Evolutionary conservation across 2,888 invertebrate species (phyloP).

Genomic region (Nephrocerus scutellatus): DNA sequence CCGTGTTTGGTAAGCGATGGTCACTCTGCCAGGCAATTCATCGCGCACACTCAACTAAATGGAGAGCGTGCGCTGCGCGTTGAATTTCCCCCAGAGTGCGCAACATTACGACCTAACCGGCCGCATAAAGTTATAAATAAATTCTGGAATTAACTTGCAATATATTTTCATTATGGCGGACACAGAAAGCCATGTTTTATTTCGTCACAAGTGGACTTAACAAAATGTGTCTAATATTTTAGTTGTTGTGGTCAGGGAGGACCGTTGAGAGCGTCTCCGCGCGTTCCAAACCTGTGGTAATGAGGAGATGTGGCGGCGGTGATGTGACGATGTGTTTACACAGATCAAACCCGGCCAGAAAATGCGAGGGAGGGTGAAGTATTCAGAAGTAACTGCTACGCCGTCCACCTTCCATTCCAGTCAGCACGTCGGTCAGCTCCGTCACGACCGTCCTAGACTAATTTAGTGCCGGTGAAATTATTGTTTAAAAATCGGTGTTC

Average conservation of each 20-base stretch:
- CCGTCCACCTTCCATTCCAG: no score
- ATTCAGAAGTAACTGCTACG: no score
- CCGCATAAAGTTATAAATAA: constrained; percentile 39
- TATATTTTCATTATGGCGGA: constrained; percentile 48
- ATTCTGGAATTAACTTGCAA: constrained; percentile 46
- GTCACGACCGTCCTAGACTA: constrained; percentile 19
- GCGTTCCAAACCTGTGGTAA: no score
- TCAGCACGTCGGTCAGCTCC: no score
- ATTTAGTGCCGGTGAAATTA: constrained; percentile 22
- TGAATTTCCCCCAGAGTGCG: background rate
- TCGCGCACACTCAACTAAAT: no score
- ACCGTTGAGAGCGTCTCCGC: no score
- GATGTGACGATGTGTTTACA: background rate
- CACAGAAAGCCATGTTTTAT: constrained; percentile 48
- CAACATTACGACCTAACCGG: constrained; percentile 18
- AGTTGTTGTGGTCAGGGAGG: constrained; percentile 14
- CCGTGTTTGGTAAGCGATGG: no score
- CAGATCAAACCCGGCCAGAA: no score
- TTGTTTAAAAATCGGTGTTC: constrained; percentile 23
- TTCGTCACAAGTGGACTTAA: constrained; percentile 47
- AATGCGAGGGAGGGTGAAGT: no score
- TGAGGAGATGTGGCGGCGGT: constrained; percentile 5
- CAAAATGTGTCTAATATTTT: constrained; percentile 42
- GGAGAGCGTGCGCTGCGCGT: no score
- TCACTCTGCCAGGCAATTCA: no score